Evolutionary conservation across 1,140 invertebrate species (phyloP).

Genomic region (Drosophila mojavensis): DNA sequence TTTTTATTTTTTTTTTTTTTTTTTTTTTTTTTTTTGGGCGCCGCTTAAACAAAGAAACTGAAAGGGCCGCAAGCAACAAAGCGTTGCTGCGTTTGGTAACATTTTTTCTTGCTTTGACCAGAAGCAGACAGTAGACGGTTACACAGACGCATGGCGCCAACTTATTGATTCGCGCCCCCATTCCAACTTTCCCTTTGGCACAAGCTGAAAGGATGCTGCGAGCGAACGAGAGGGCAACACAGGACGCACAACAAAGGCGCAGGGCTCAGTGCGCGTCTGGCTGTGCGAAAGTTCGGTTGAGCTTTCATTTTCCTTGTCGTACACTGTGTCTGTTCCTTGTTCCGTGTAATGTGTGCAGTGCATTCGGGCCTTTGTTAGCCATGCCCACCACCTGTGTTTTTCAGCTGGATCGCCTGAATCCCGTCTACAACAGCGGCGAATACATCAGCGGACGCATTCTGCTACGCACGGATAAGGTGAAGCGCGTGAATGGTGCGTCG

Average conservation of each 20-base stretch:
- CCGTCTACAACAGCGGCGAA: slow-evolving; percentile 76
- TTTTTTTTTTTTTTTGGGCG: slow-evolving; percentile 6
- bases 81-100: slow-evolving; percentile 61
- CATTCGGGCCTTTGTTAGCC: slow-evolving; percentile 16
- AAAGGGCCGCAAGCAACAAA: slow-evolving; percentile 59
- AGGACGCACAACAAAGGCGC: slow-evolving; percentile 46
- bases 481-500: slow-evolving; percentile 76
- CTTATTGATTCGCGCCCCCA: slow-evolving; percentile 73
- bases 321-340: slow-evolving; percentile 1
- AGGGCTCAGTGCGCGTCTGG: slow-evolving; percentile 73
- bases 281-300: slow-evolving; percentile 67
- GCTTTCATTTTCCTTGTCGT: slow-evolving; percentile 18
- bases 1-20: background rate
- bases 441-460: slow-evolving; percentile 77
- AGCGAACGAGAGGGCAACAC: slow-evolving; percentile 22
- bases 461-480: slow-evolving; percentile 76
- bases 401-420: slow-evolving; percentile 79
- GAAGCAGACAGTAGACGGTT: slow-evolving; percentile 76
- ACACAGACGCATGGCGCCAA: slow-evolving; percentile 80
- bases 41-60: slow-evolving; percentile 63
- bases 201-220: slow-evolving; percentile 66
- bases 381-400: slow-evolving; percentile 82
- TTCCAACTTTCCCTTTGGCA: slow-evolving; percentile 17
- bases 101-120: slow-evolving; percentile 60
- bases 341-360: slow-evolving; percentile 28